These are phyloP conservation scores for Diarsia mendica DNA, from an alignment of 2,888 invertebrate species.

Conservation along the genomic window DNA sequence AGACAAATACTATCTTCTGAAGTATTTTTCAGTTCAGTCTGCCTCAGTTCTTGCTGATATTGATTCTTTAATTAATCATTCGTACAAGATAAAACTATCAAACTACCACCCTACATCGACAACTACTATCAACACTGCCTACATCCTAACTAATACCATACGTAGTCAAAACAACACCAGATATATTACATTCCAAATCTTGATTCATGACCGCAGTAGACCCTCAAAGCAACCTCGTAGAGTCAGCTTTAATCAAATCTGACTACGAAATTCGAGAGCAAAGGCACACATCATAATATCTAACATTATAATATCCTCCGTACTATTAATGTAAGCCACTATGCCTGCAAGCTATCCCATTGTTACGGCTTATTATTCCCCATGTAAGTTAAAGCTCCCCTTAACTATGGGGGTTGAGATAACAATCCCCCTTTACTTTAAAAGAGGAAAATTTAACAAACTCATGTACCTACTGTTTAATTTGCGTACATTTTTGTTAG, in stretches of 20 bases:
- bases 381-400: slow-evolving; percentile 8
- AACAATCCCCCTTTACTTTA: slow-evolving; percentile 30
- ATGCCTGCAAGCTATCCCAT: slow-evolving; percentile 24
- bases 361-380: slow-evolving; percentile 31
- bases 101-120: too few relatives aligned
- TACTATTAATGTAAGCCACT: slow-evolving; percentile 4
- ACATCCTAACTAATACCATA: background rate
- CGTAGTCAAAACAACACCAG: background rate
- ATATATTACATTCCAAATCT: background rate
- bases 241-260: slow-evolving; percentile 23
- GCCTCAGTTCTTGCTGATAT: background rate
- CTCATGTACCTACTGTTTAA: slow-evolving; percentile 16
- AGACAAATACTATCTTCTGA: background rate
- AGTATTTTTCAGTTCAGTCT: background rate
- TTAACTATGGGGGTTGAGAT: slow-evolving; percentile 17
- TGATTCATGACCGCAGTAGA: background rate
- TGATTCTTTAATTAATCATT: background rate
- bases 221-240: background rate
- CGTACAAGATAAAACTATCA: background rate
- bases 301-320: slow-evolving; percentile 16
- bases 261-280: slow-evolving; percentile 1
- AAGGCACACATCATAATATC: slow-evolving; percentile 13
- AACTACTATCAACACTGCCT: too few relatives aligned
- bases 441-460: slow-evolving; percentile 16
- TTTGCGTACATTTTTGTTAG: slow-evolving; percentile 34